Percentiles rank a stretch among this genome's conserved stretches.
Evolutionary conservation across 2,888 invertebrate genomes (phyloP).

Genomic region (Meteorus cinctellus): DNA sequence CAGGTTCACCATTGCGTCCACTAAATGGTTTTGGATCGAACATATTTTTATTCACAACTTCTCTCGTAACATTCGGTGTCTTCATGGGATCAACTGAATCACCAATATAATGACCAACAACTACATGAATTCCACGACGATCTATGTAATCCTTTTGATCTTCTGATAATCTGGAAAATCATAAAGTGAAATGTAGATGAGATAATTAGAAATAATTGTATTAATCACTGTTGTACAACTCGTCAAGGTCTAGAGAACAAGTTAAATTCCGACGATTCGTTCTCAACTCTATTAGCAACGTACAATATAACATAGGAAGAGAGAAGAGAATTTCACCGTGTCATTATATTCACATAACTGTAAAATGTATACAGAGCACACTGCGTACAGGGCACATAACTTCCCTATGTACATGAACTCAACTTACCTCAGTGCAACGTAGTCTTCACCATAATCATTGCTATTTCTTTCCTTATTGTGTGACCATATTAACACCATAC

Average conservation of each 20-base stretch:
- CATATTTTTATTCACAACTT: conserved; percentile 84
- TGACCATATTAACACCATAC: conserved; percentile 63
- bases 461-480: conserved; percentile 53
- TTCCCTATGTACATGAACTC: neutral
- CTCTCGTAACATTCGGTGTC: conserved; percentile 83
- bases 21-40: conserved; percentile 84
- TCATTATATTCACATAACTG: conserved; percentile 35
- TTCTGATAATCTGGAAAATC: conserved; percentile 74
- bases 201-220: conserved; percentile 31
- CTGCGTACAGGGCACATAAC: neutral
- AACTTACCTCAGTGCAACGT: conserved; percentile 56
- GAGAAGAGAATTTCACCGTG: conserved; percentile 23
- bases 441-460: conserved; percentile 56
- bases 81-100: conserved; percentile 77
- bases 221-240: neutral
- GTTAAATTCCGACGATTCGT: conserved; percentile 8
- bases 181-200: conserved; percentile 24
- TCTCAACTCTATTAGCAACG: conserved; percentile 12
- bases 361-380: neutral
- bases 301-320: conserved; percentile 4
- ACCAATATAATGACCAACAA: conserved; percentile 92
- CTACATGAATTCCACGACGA: conserved; percentile 84
- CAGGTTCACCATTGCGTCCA: conserved; percentile 87
- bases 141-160: conserved; percentile 83
- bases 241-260: conserved; percentile 26